Percentiles rank a stretch among this genome's conserved stretches.
Evolutionary conservation across 1,140 invertebrate species (phyloP).

Genomic region (Tyrophagus putrescentiae): DNA sequence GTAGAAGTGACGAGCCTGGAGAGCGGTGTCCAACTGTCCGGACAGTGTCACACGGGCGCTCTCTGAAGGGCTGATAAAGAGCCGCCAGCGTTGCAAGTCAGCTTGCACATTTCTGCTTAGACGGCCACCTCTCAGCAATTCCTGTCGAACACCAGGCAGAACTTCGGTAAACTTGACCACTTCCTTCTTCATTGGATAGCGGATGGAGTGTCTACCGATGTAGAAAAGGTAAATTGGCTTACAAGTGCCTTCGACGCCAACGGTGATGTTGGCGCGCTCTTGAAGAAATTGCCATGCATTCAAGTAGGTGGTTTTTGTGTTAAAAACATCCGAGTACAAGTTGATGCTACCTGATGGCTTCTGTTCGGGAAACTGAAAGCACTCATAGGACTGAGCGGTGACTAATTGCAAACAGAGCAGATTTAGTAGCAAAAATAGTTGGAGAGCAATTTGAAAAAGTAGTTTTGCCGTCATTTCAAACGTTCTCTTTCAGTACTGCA

Average conservation of each 20-base stretch:
- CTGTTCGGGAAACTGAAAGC: background rate
- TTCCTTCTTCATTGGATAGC: constrained; percentile 26
- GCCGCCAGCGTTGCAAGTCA: constrained; percentile 7
- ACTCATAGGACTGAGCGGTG: too few relatives aligned
- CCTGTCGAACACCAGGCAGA: constrained; percentile 20
- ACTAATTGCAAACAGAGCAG: too few relatives aligned
- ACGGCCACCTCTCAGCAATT: constrained; percentile 10
- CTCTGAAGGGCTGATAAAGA: constrained; percentile 15
- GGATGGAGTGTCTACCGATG: constrained; percentile 25
- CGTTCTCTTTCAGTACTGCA: too few relatives aligned
- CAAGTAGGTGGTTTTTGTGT: constrained; percentile 25
- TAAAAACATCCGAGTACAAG: constrained; percentile 22
- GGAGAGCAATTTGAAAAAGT: too few relatives aligned
- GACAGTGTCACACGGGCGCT: constrained; percentile 20
- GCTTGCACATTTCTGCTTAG: background rate
- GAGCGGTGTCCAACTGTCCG: constrained; percentile 20
- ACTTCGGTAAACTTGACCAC: constrained; percentile 18
- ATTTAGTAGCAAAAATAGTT: too few relatives aligned
- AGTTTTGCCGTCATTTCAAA: too few relatives aligned
- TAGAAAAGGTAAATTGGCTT: constrained; percentile 24
- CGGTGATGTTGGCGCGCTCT: background rate
- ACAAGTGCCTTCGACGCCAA: constrained; percentile 7
- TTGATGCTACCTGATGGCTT: background rate
- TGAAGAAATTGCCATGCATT: constrained; percentile 4
- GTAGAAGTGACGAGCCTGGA: constrained; percentile 20